Evolutionary conservation across 2,113 vertebrate genomes (phyloP), one percentile per base, ranked within the genome.

Genomic region (Sprattus sprattus): DNA sequence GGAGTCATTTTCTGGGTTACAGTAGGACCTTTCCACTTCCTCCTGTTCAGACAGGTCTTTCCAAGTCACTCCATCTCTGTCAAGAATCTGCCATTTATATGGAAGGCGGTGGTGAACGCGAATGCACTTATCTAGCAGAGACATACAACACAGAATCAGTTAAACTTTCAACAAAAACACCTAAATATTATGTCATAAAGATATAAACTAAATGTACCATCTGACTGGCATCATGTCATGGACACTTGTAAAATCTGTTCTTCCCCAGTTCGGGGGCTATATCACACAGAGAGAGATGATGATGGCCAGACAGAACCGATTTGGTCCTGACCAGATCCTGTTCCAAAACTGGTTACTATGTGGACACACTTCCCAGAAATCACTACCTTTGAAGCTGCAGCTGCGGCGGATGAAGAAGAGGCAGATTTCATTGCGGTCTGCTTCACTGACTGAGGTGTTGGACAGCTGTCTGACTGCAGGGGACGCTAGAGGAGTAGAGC

Each of bases 341-440:
- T 2, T 39, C 39, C 39, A 39, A 39, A 39, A 39, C 39, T 39
- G 39, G 2, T 39, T 39, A 39, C 39, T 39, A 39, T 39, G 39
- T 52, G 9, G 2, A 11, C 13, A 16, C 52, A 57, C 16, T 20
- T 57, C 54, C 18, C 54, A 57, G 18, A 22, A 11, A 0, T 82
- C 28, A 1, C 80, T 91, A 99, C 98, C 97, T 95, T 96, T 95
- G 92, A 96, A 99, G 81, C 88, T 92, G 90, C 98, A 99, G 49
- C 89, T 88, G 88, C 85, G 94, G 81, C 94, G 92, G 32, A 99
- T 92, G 85, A 95, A 94, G 90, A 92, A 96, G 16, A 99, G 94
- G 90, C 98, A 99, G 90, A 99, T 99, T 91, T 97, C 93, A 44
- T 96, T 94, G 28, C 39, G 89, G 46, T 95, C 94, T 0, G 94